phyloP scores from a whole-genome alignment of 2,888 invertebrate species.

The Ichneumoninae sp. region DNA sequence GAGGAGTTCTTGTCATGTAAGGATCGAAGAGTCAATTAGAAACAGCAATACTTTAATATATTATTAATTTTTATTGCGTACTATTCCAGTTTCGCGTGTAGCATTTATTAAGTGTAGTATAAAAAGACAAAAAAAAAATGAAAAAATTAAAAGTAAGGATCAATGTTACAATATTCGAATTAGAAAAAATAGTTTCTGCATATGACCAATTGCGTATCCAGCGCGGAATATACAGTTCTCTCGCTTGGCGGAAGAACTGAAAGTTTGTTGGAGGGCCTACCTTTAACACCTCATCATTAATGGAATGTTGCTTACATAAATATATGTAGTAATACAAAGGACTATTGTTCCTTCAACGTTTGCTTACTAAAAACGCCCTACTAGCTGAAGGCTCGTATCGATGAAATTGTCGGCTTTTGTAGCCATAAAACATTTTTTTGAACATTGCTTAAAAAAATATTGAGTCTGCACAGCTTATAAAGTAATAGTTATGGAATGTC shows the following conservation, averaged over 20 bases:
- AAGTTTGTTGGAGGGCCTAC: constrained; percentile 16
- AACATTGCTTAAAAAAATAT: not conserved
- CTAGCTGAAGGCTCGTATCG: not conserved
- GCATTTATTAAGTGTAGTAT: constrained; percentile 40
- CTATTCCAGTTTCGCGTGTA: constrained; percentile 34
- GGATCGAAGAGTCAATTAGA: constrained; percentile 48
- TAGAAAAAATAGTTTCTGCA: constrained; percentile 32
- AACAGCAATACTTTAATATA: constrained; percentile 29
- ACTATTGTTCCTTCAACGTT: not conserved
- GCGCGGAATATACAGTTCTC: constrained; percentile 18
- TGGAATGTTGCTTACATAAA: constrained; percentile 52
- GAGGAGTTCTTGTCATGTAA: not conserved
- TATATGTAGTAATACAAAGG: constrained; percentile 10
- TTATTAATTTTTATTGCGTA: constrained; percentile 61
- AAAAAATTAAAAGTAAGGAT: constrained; percentile 16
- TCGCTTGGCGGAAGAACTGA: constrained; percentile 28
- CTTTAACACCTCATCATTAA: constrained; percentile 26
- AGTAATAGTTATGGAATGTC: constrained; percentile 50
- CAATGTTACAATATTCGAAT: constrained; percentile 28
- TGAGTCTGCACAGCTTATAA: not conserved
- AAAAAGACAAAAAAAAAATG: constrained; percentile 34
- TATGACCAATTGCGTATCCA: constrained; percentile 39
- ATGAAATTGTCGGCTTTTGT: not conserved
- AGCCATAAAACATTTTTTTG: not conserved
- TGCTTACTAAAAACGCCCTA: constrained; percentile 4